Base-by-base conservation (phyloP, 2,113 vertebrate species). In the Oryzias melastigma region DNA sequence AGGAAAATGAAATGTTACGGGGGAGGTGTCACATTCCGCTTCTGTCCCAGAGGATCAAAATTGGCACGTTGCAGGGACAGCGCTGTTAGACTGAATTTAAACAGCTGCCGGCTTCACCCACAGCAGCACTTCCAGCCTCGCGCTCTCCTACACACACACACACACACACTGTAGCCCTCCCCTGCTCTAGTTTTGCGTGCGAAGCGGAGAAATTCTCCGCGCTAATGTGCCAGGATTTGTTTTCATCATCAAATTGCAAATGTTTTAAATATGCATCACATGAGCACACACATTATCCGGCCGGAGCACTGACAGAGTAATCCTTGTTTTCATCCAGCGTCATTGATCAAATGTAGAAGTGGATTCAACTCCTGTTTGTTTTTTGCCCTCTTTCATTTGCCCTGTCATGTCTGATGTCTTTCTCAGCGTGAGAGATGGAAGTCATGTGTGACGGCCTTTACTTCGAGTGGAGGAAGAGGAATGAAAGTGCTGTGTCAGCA, bases 201-300 rank as follows among this genome's bases (percentile, higher is more conserved):
- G 52, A 82, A 88, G 82, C 82, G 8, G 65, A 66, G 75, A 87
- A 83, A 82, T 87, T 87, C 85, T 87, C 78, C 60, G 75, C 74
- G 78, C 80, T 89, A 86, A 87, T 88, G 87, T 81, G 77, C 76
- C 76, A 85, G 82, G 83, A 84, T 90, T 90, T 87, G 85, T 89
- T 89, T 88, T 89, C 85, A 86, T 90, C 85, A 89, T 90, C 85
- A 86, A 85, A 90, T 85, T 85, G 81, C 81, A 78, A 85, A 86
- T 80, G 79, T 86, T 87, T 89, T 85, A 88, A 86, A 90, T 84
- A 86, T 89, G 85, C 83, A 81, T 81, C 74, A 58, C 3, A 55
- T 51, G 35, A 49, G 50, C 52, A 48, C 47, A 46, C 43, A 57
- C n/a, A 66, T 64, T 61, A 78, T 76, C 60, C 75, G 64, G 69